phyloP scores from a whole-genome alignment of 92 coral and sea anemone species.

The Zoanthus sociatus region DNA sequence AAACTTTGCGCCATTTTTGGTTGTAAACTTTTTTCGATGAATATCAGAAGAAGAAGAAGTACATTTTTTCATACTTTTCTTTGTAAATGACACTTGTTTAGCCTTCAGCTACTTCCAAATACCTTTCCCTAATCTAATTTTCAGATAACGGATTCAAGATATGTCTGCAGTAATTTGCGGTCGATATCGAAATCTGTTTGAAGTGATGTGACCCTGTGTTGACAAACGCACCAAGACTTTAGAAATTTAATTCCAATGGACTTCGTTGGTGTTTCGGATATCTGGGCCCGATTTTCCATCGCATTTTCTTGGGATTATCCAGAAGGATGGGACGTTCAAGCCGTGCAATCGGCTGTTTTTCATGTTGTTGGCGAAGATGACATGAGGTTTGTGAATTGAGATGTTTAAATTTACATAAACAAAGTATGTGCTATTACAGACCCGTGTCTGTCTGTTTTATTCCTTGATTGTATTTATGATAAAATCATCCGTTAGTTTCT shows the following conservation, averaged over 20 bases:
- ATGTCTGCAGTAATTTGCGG: neutral
- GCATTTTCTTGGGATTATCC: constrained; percentile 95
- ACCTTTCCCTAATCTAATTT: neutral
- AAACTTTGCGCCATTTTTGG: constrained; percentile 39
- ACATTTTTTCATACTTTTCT: neutral
- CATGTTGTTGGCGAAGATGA: constrained; percentile 88
- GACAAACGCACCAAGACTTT: neutral
- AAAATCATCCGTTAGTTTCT: neutral
- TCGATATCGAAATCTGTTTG: neutral
- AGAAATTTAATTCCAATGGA: constrained; percentile 64
- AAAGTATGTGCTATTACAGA: neutral
- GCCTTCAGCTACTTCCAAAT: neutral
- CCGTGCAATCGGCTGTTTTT: constrained; percentile 86
- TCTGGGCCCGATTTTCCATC: constrained; percentile 92
- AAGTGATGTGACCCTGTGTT: neutral
- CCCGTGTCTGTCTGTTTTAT: neutral
- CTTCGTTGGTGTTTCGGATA: constrained; percentile 81
- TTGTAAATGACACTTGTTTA: neutral
- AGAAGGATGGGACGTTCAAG: constrained; percentile 81
- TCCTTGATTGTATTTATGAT: neutral
- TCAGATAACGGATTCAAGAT: neutral
- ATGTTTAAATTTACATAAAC: neutral
- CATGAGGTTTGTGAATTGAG: constrained; percentile 56
- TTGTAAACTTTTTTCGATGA: neutral
- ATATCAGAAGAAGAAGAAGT: neutral